Percentiles rank a stretch among this genome's conserved stretches.
Conservation (phyloP, 2,888 invertebrate genomes). For the Drosophila nr. perissopoda region DNA sequence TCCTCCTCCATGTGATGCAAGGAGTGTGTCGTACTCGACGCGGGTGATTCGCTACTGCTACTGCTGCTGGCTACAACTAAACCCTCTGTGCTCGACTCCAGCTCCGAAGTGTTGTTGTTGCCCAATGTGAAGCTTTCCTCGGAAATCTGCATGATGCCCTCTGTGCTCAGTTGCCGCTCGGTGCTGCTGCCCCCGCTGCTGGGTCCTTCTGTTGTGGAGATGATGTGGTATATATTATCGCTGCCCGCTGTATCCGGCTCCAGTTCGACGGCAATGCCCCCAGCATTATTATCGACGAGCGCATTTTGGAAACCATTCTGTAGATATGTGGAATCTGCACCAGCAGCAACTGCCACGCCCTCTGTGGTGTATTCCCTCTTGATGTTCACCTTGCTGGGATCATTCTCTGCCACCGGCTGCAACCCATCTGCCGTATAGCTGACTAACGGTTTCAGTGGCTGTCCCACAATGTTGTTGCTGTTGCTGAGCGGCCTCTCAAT, state of each 20-base stretch:
- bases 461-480: conserved; percentile 22
- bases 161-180: conserved; percentile 29
- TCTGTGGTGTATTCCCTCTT: conserved; percentile 82
- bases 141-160: conserved; percentile 15
- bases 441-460: conserved; percentile 48
- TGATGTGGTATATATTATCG: conserved; percentile 81
- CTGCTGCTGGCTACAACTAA: conserved; percentile 3
- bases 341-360: conserved; percentile 31
- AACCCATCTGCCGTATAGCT: conserved; percentile 62
- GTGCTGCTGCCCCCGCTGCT: conserved; percentile 24
- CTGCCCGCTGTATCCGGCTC: conserved; percentile 83
- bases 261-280: conserved; percentile 38
- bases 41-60: conserved; percentile 43
- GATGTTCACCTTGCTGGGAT: conserved; percentile 82
- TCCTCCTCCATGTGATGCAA: conserved; percentile 77
- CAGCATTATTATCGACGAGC: conserved; percentile 47
- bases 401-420: conserved; percentile 63
- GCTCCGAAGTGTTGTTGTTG: conserved; percentile 22
- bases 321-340: conserved; percentile 31
- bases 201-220: conserved; percentile 81
- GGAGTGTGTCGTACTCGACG: conserved; percentile 28
- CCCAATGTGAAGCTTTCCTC: conserved; percentile 22
- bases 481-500: conserved; percentile 45
- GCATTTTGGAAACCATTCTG: conserved; percentile 52
- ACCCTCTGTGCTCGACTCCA: conserved; percentile 61